These are phyloP conservation scores for Alentia gelatinosa DNA, from an alignment of 2,888 invertebrate genomes.

Conservation along the genomic window DNA sequence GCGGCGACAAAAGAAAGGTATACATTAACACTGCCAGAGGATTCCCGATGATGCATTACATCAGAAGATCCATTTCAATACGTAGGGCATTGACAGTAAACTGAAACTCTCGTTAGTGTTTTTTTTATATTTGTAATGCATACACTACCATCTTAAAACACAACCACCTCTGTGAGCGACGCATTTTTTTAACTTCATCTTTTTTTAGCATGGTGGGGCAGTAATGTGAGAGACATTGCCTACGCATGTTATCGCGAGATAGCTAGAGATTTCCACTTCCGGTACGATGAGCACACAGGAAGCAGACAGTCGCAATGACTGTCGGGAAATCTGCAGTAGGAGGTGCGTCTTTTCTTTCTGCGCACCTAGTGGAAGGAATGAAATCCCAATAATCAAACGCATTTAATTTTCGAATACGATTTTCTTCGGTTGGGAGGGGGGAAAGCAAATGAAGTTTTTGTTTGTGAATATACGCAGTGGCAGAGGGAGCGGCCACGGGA, in stretches of 20 bases:
- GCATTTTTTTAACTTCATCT: no score
- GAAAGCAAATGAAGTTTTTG: slow-evolving; percentile 10
- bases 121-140: no score
- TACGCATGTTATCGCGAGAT: background rate
- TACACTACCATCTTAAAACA: no score
- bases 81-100: no score
- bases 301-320: slow-evolving; percentile 25
- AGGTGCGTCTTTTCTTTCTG: background rate
- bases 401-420: slow-evolving; percentile 44
- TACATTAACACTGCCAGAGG: no score
- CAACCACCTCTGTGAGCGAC: no score
- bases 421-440: no score
- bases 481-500: no score
- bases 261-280: slow-evolving; percentile 22
- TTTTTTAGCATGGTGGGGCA: no score
- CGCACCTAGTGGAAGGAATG: background rate
- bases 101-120: no score
- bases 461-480: background rate
- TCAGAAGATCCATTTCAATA: no score
- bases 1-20: background rate
- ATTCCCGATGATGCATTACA: no score
- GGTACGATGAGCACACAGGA: background rate
- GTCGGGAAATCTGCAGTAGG: background rate
- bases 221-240: background rate
- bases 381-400: slow-evolving; percentile 21